Evolutionary conservation across 2,113 vertebrate species (phyloP), one percentile per base, ranked within the genome.

Genomic region (Bambusicola thoracicus): DNA sequence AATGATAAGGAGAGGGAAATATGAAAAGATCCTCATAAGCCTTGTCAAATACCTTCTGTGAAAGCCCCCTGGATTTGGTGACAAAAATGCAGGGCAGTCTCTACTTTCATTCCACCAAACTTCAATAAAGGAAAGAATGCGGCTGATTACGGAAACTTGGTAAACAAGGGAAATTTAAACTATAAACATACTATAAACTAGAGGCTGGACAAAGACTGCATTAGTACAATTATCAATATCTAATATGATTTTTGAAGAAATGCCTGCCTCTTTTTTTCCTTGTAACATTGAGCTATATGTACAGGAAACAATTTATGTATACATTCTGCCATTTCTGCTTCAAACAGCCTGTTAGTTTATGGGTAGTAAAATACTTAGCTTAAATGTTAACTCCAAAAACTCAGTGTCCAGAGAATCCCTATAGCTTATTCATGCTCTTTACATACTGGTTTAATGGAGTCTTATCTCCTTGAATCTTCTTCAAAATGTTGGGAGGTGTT

Each of bases 271-370:
- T 1, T 77, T 73, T 38, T 16, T 72, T 72, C 11, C 38, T 22
- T 3, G 19, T 5, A 66, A 38, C 4, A 21, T 2, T 2, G 6
- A 4, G 13, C 48, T 7, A 7, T 15, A 25, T 0, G 1, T 61
- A 58, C 36, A 83, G 41, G 11, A 66, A 21, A 46, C 25, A 41
- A 13, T 17, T 83, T 49, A 25, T 13, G 2, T 10, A 36, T 27
- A 40, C 4, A 25, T 46, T 61, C 63, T 74, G 14, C 32, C 13
- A n/a, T 62, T 93, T 82, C 51, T 81, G n/a, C n/a, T 70, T 78
- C n/a, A 11, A 40, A 10, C 6, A 43, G 25, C 44, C 14, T 11
- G 11, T 6, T 44, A 56, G 4, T 3, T 2, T 15, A 13, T 36
- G 30, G 66, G n/a, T 20, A 4, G 13, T 24, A 4, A 79, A 80